Base-by-base conservation (phyloP, 92 coral and sea anemone species). In the Zoanthus sansibaricus region DNA sequence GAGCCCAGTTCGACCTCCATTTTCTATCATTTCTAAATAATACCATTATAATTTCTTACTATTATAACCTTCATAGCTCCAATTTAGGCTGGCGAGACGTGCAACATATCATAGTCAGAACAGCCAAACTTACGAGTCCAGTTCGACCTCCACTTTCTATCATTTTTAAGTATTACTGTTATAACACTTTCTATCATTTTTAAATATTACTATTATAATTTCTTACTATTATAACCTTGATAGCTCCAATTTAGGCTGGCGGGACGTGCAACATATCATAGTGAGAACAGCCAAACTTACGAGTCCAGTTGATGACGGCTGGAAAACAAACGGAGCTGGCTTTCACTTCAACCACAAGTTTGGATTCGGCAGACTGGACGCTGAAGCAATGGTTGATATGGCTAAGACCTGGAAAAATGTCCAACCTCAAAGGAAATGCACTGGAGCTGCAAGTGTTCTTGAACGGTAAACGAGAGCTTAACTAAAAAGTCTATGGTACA, bases 221-320 rank as follows among this genome's bases (percentile, higher is more conserved):
- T 37, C 2, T 49, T 49, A 49, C 12, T 49, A 11, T 49, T 72
- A 13, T 66, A 12, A 16, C 18, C 54, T 75, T 58, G 32, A 10
- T 70, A 97, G 99, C 88, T 82, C 90, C 25, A 78, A 83, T 61
- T 87, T 97, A 5, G 94, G 94, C 5, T 97, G 99, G 99, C 90
- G 99, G n/a, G 99, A 97, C 30, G 92, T 95, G 3, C 99, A 97
- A 47, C 98, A 97, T 72, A 92, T 97, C 69, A 85, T 97, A 14
- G 99, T 97, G 1, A 86, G 93, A 18, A 97, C 98, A 32, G 97
- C 98, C 12, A 94, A 97, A 85, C 87, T 97, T 55, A 97, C 99
- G 31, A 97, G 99, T 68, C 99, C 99, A 30, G 99, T 97, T n/a
- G 99, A 97, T 76, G 99, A 97, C 68, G 99, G 99, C 8, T 97